A percentile compares a stretch with the other conserved stretches of the same genome.
Evolutionary conservation across 2,113 vertebrate species (phyloP).

Genomic region (Symphodus melops): DNA sequence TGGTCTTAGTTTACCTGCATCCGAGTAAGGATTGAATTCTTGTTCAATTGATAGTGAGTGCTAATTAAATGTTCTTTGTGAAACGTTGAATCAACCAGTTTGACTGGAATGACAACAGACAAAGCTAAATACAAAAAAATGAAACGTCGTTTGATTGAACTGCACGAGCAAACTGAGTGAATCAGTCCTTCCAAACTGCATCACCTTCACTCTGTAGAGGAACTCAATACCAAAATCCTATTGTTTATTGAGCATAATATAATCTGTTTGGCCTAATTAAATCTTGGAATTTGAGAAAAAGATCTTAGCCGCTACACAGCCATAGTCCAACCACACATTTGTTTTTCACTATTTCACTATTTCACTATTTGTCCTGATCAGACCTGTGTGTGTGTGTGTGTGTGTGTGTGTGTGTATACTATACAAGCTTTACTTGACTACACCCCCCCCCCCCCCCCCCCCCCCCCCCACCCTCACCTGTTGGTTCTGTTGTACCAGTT

Average conservation of each 20-base stretch:
- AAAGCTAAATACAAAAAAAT: not conserved
- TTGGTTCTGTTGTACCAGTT: not conserved
- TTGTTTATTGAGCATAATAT: not conserved
- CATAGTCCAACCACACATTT: not conserved
- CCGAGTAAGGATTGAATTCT: not conserved
- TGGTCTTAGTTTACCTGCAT: not conserved
- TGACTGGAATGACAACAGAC: not conserved
- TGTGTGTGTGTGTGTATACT: not conserved
- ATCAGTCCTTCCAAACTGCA: not conserved
- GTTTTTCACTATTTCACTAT: not conserved
- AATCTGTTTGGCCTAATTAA: not conserved
- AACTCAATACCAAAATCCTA: not conserved
- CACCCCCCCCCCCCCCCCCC: no score
- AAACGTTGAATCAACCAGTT: not conserved
- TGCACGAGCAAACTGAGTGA: not conserved
- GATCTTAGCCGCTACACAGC: not conserved
- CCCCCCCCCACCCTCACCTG: not conserved
- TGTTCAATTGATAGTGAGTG: not conserved
- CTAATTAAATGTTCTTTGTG: not conserved
- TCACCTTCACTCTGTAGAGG: not conserved
- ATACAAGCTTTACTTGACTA: not conserved
- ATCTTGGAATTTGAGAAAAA: not conserved
- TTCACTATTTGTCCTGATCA: not conserved
- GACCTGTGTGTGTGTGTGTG: not conserved
- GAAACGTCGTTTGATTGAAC: not conserved